Percentiles rank a stretch among this genome's conserved stretches.
These are phyloP conservation scores for Mesocricetus auratus DNA, from an alignment of 2,113 vertebrate species.

Conservation along the genomic window DNA sequence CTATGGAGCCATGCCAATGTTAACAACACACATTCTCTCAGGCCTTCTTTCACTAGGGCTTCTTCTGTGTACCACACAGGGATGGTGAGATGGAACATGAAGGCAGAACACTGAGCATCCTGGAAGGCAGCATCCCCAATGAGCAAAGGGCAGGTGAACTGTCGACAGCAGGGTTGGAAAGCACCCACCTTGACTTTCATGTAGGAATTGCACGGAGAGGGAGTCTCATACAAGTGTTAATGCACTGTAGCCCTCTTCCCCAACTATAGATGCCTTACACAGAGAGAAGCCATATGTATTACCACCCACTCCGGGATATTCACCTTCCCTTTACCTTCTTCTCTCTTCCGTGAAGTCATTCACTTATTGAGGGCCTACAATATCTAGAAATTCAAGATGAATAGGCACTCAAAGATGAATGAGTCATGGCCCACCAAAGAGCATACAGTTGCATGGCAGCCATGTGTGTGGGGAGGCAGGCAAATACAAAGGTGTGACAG, in stretches of 20 bases:
- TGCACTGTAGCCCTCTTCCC: neutral
- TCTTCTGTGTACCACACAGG: neutral
- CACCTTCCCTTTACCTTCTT: neutral
- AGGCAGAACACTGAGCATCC: neutral
- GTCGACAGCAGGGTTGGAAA: neutral
- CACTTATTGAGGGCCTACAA: conserved; percentile 11
- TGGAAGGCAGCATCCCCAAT: neutral
- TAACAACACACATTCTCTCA: neutral
- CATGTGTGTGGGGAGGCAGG: neutral
- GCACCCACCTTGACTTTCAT: neutral
- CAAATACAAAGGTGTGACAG: neutral
- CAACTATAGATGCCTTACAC: neutral
- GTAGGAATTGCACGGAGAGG: neutral
- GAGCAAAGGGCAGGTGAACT: neutral
- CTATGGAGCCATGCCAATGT: neutral
- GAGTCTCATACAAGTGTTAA: neutral
- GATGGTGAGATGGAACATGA: neutral
- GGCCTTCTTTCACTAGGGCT: neutral
- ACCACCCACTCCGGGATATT: neutral
- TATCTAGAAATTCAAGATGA: conserved; percentile 26
- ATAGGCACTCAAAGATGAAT: conserved; percentile 27
- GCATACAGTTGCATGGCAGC: neutral
- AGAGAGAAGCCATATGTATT: neutral
- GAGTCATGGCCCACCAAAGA: neutral
- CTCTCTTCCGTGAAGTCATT: conserved; percentile 32